Evolutionary conservation across 2,113 vertebrate species (phyloP), one percentile per base, ranked within the genome.

Genomic region (Passer domesticus): DNA sequence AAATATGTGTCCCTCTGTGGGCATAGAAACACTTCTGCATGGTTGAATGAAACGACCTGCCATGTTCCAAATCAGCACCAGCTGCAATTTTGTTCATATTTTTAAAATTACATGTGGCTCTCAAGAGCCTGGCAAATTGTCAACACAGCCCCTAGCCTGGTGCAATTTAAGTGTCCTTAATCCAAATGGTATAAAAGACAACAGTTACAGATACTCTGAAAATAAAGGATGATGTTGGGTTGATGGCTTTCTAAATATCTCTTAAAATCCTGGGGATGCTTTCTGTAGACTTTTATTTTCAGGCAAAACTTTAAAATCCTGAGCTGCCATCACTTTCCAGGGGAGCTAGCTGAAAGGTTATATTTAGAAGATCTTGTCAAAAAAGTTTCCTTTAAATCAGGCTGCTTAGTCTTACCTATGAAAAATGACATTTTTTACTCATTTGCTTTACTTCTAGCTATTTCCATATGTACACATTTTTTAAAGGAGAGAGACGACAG

Each of bases 111-210:
- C 63, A 90, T 39, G 56, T 74, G 76, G 43, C 64, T 77, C 47
- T 95, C 68, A 41, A 86, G 60, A 83, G 31, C 27, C 41, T 95
- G 93, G 93, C 70, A 93, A 93, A 86, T 41, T 81, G 50, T 80
- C 93, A 94, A 39, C 33, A 37, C 33, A 67, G 84, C 52, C 91
- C 66, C 73, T 64, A 22, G 64, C 28, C 43, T 83, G 63, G 39
- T 80, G 90, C 60, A 94, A 75, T 92, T 59, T 74, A 67, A 88
- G 50, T 17, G 22, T 35, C 92, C 83, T 81, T 77, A 70, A 58
- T 94, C 83, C 88, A 96, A 87, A 83, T 44, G 20, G 68, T 31
- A 67, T 86, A 83, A 95, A 96, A 94, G 58, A 69, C 90, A 96
- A 87, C 52, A 73, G 56, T 86, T 86, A 75, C 18, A 93, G 68